phyloP scores from a whole-genome alignment of 2,888 invertebrate genomes.

The Tachystola acroxantha region DNA sequence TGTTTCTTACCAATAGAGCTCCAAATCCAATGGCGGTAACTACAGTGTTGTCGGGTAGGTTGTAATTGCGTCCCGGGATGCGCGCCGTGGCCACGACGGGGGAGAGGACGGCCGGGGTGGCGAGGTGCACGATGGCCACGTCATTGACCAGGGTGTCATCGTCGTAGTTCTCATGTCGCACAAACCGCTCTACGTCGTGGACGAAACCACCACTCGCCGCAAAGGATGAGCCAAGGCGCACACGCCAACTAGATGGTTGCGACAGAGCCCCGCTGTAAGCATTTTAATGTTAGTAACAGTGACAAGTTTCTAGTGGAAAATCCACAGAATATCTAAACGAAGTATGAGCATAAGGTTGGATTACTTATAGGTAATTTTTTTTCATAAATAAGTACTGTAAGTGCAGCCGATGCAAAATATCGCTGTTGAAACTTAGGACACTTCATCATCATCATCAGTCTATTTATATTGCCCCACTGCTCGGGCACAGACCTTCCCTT shows the following conservation, averaged over 20 bases:
- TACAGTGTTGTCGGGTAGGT: slow-evolving; percentile 18
- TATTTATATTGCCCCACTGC: too few species aligned
- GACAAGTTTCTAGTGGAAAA: neutral
- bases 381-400: too few species aligned
- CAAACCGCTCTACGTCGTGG: slow-evolving; percentile 20
- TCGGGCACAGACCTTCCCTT: too few species aligned
- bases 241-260: slow-evolving; percentile 29
- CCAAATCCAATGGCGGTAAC: slow-evolving; percentile 43
- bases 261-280: slow-evolving; percentile 36
- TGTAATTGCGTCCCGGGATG: slow-evolving; percentile 29
- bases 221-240: slow-evolving; percentile 27
- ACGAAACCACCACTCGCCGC: slow-evolving; percentile 27
- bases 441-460: too few species aligned
- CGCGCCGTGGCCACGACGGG: slow-evolving; percentile 21
- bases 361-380: too few species aligned
- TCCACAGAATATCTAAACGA: too few species aligned
- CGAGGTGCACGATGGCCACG: slow-evolving; percentile 36
- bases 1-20: slow-evolving; percentile 28
- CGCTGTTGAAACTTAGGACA: too few species aligned
- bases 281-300: neutral
- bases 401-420: too few species aligned
- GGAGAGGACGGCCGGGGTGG: slow-evolving; percentile 19
- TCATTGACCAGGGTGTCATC: slow-evolving; percentile 25
- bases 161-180: slow-evolving; percentile 28
- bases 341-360: too few species aligned